These are phyloP conservation scores for Xanthorhoe designata DNA, from an alignment of 2,888 invertebrate species.

Conservation along the genomic window DNA sequence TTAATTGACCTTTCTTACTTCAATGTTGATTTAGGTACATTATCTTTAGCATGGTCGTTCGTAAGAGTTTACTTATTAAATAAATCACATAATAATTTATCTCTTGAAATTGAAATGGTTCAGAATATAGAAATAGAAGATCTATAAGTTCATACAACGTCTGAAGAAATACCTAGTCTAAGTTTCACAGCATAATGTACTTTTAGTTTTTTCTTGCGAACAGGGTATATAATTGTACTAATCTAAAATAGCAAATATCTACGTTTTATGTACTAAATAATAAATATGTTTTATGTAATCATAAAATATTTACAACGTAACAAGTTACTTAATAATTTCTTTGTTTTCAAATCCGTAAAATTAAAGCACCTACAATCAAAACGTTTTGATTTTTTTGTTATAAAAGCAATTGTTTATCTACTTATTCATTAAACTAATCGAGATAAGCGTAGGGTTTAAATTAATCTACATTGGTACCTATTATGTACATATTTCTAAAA, in stretches of 20 bases:
- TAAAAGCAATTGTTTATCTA: constrained; percentile 39
- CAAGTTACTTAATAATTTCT: constrained; percentile 47
- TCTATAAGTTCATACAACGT: constrained; percentile 8
- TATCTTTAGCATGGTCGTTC: not conserved
- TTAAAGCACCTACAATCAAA: constrained; percentile 44
- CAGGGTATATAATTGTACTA: constrained; percentile 32
- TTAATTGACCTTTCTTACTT: not conserved
- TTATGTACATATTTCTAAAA: constrained; percentile 46
- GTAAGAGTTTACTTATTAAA: constrained; percentile 3
- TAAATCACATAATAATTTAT: constrained; percentile 3
- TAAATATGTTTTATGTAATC: constrained; percentile 18
- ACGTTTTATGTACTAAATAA: constrained; percentile 9
- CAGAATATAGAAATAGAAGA: constrained; percentile 6
- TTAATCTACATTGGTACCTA: constrained; percentile 42
- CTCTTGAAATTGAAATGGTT: constrained; percentile 8
- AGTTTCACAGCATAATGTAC: constrained; percentile 33
- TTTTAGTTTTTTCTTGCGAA: constrained; percentile 34
- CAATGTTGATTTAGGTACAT: not conserved
- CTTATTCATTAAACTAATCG: constrained; percentile 41
- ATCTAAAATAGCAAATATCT: constrained; percentile 46
- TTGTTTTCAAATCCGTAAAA: constrained; percentile 43
- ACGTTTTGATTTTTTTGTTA: constrained; percentile 23
- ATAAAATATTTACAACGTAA: constrained; percentile 62
- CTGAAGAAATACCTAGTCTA: constrained; percentile 30
- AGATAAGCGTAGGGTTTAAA: constrained; percentile 45